Conservation (phyloP, 2,113 vertebrate species). For the Melanocharis versteri region DNA sequence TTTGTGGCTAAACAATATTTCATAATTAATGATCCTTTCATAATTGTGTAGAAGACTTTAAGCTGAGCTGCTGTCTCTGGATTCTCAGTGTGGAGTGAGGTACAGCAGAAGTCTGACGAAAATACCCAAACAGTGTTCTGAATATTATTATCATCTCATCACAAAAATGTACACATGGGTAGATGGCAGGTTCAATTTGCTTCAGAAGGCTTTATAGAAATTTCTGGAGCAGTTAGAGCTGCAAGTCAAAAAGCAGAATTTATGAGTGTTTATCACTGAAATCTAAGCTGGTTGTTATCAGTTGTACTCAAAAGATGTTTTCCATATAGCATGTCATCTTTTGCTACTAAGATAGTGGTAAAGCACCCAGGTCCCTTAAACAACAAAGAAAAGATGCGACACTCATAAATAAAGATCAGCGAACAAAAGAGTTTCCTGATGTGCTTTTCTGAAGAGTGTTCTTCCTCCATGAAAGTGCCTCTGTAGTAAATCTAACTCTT, state of each 20-base stretch:
- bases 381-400: not conserved
- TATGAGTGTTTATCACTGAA: not conserved
- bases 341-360: not conserved
- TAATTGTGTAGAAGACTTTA: not conserved
- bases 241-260: not conserved
- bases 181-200: not conserved
- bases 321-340: not conserved
- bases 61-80: not conserved
- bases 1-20: not conserved
- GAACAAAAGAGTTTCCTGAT: not conserved
- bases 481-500: not conserved
- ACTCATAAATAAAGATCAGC: not conserved
- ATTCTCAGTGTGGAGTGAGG: not conserved
- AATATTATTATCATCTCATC: not conserved
- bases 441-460: not conserved
- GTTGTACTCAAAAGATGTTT: not conserved
- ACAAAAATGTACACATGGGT: not conserved
- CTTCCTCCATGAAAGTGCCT: not conserved
- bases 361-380: not conserved
- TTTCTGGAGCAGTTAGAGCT: not conserved
- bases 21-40: not conserved
- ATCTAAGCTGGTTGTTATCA: not conserved
- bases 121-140: not conserved
- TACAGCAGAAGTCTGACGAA: not conserved
- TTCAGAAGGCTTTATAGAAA: not conserved